These are phyloP conservation scores for Apteryx mantelli DNA, from an alignment of 2,113 vertebrate genomes.

Conservation along the genomic window DNA sequence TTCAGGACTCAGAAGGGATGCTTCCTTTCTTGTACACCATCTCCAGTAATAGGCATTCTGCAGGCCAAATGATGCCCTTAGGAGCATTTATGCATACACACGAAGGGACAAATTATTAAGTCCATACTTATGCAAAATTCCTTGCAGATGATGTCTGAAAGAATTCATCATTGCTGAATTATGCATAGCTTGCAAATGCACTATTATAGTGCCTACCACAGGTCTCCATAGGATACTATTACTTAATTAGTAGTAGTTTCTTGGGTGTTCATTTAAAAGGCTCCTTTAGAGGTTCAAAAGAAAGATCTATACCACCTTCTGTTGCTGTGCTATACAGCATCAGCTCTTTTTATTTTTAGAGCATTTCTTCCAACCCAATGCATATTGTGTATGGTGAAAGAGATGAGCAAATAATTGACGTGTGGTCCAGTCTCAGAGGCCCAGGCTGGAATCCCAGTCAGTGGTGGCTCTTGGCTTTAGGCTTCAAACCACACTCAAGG, in stretches of 20 bases:
- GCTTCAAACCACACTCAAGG: background rate
- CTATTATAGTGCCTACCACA: background rate
- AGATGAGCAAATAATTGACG: background rate
- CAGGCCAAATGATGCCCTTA: background rate
- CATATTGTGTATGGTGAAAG: background rate
- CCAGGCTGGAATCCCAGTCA: background rate
- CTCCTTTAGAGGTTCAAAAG: slow-evolving; percentile 6
- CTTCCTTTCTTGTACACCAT: background rate
- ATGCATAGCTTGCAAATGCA: slow-evolving; percentile 23
- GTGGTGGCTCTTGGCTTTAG: background rate
- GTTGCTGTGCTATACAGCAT: fast-evolving
- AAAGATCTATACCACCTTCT: slow-evolving; percentile 1
- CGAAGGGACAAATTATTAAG: slow-evolving; percentile 33
- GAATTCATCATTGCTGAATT: slow-evolving; percentile 27
- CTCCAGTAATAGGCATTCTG: background rate
- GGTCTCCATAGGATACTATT: slow-evolving; percentile 26
- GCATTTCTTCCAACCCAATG: background rate
- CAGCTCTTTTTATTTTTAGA: background rate
- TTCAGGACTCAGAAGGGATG: background rate
- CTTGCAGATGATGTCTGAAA: background rate
- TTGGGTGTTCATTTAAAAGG: slow-evolving; percentile 28
- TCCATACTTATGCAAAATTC: background rate
- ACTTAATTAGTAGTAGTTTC: slow-evolving; percentile 55
- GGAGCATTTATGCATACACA: background rate
- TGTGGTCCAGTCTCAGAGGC: background rate